Base-by-base conservation (phyloP, 2,797 vertebrate genomes). In the Zonotrichia albicollis region DNA sequence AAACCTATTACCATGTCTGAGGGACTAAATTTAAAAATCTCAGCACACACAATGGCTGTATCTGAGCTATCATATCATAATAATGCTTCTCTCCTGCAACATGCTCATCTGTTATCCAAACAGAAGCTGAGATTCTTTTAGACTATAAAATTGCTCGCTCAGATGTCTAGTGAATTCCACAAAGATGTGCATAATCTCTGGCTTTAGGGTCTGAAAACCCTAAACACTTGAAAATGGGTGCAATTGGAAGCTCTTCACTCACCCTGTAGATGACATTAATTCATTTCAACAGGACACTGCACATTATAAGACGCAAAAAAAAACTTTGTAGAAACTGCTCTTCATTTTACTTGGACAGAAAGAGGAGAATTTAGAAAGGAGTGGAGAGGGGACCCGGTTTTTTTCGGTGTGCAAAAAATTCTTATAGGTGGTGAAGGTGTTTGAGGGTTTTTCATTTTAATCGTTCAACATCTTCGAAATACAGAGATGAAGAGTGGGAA, bases 101-200 rank as follows among this genome's bases (percentile, higher is more conserved):
- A 72, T 80, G 57, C 43, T 94, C 91, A 96, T 90, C 83, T 89
- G 84, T 94, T 97, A 93, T 54, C 55, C 73, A 94, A 95, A 93
- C 65, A 94, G 74, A 95, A 89, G 40, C 29, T 23, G 21, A 95
- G 72, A 78, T 79, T 62, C 32, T 93, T 94, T 93, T 66, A 95
- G 84, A 83, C 36, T 64, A 50, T 45, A 70, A 66, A 93, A 76
- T 79, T 55, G 27, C 70, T 92, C 87, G 70, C 38, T 84, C 86
- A 43, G 75, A 54, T 90, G 62, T 75, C 74, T 71, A 70, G 81
- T 32, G 83, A 96, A 95, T 88, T 93, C 93, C 90, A 42, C 27
- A 71, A 91, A 68, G 36, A 15, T 70, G 45, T 48, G 29, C 17
- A 23, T 77, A 91, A 32, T 57, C 74, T 89, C 62, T 43, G 55